These are phyloP conservation scores for Vespertilio murinus DNA, from an alignment of 2,797 vertebrate species.

Conservation along the genomic window DNA sequence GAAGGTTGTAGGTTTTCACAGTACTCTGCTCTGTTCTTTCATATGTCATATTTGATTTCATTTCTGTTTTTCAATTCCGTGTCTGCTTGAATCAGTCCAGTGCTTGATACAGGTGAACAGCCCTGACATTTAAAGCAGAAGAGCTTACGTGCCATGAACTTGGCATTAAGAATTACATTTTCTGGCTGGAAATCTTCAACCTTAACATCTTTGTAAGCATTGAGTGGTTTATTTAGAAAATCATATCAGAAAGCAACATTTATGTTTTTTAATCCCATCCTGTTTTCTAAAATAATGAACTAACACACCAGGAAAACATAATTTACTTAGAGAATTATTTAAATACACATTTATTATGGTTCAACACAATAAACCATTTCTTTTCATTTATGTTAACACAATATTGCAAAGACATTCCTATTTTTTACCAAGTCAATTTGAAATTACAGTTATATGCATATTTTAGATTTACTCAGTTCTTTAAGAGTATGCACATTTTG, in stretches of 20 bases:
- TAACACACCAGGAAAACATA: neutral
- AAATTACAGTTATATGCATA: neutral
- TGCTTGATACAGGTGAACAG: neutral
- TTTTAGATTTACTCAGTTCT: neutral
- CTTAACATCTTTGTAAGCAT: conserved; percentile 49
- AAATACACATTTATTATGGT: neutral
- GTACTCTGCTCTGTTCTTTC: neutral
- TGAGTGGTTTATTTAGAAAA: conserved; percentile 59
- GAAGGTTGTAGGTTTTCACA: conserved; percentile 26
- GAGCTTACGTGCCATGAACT: conserved; percentile 62
- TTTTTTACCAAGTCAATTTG: neutral
- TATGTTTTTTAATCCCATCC: neutral
- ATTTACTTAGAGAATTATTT: neutral
- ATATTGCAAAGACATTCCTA: neutral
- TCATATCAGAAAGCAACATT: neutral
- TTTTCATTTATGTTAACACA: neutral
- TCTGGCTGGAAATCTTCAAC: conserved; percentile 18
- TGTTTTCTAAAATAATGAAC: neutral
- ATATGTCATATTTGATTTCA: neutral
- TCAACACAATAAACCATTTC: neutral
- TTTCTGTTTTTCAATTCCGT: conserved; percentile 44
- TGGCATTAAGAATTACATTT: conserved; percentile 72
- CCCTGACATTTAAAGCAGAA: conserved; percentile 77
- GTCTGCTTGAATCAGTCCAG: conserved; percentile 31
- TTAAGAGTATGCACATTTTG: neutral